Base-by-base conservation (phyloP, 2,888 invertebrate species). In the Microplitis manilae region DNA sequence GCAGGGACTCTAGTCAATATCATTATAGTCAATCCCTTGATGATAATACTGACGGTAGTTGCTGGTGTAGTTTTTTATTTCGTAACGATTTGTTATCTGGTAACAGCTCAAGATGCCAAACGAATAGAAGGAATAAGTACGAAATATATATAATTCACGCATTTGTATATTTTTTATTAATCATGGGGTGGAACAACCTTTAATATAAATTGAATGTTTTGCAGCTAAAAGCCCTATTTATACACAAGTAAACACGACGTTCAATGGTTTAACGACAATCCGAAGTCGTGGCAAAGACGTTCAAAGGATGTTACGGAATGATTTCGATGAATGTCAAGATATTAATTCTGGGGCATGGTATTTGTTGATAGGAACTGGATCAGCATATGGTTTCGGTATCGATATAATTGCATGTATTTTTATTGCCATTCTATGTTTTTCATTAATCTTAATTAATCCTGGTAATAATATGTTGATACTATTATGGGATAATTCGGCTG, bases 191-290 rank as follows among this genome's bases (percentile, higher is more conserved):
- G 1, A 2, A 30, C 2, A 4, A 30, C 4, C 30, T 30, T 4
- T 30, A 4, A 4, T 30, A 38, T 68, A 17, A 7, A 15, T 15
- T 41, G 50, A 64, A 59, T 7, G 2, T 17, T 72, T 40, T 50
- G 69, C 72, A 89, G 94, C 92, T 6, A 91, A 96, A 79, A 97
- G 97, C 89, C 98, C 98, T 0, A 95, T 98, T 0, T 98, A 97
- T 89, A 96, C 97, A 0, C 97, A 98, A 87, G 93, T 98, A 82
- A 94, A 95, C 6, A 94, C 97, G 0, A 94, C 96, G 0, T 90
- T 98, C 1, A 94, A 94, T 81, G 98, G 98, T 0, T 92, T 98
- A 41, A 93, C 95, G 59, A 97, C 97, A 0, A 97, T 98, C 76
- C 92, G 98, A 80, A 95, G 97, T 2, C 94, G 95, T 4, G 93